Evolutionary conservation across 2,113 vertebrate species (phyloP).

Genomic region (Mirounga angustirostris): DNA sequence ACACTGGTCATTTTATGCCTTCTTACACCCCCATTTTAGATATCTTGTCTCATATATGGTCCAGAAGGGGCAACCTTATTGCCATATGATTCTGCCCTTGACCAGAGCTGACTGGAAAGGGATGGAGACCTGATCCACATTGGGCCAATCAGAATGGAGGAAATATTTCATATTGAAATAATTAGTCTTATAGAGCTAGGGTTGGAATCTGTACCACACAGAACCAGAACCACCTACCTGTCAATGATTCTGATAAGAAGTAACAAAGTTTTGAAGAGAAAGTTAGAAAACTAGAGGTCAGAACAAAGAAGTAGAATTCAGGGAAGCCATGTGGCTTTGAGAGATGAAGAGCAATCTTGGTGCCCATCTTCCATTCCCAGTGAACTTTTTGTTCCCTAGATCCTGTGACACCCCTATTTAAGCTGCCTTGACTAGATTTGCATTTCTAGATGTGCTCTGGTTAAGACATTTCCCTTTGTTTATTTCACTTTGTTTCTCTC

Average conservation of each 20-base stretch:
- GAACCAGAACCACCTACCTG: neutral
- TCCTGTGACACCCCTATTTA: neutral
- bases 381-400: neutral
- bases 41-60: neutral
- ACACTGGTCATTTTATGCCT: neutral
- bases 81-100: neutral
- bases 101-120: neutral
- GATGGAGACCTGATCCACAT: neutral
- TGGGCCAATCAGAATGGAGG: neutral
- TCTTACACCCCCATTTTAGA: neutral
- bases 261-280: neutral
- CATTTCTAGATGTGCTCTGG: neutral
- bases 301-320: neutral
- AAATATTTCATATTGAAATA: neutral
- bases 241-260: neutral
- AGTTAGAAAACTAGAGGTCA: neutral
- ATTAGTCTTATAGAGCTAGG: neutral
- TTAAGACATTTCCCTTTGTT: neutral
- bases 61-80: neutral
- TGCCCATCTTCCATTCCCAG: neutral
- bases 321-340: neutral
- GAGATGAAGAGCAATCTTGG: neutral
- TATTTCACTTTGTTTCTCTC: neutral
- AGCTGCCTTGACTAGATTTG: neutral
- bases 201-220: neutral